Evolutionary conservation across 2,797 vertebrate species (phyloP), one percentile per base, ranked within the genome.

Genomic region (Diplodus puntazzo): DNA sequence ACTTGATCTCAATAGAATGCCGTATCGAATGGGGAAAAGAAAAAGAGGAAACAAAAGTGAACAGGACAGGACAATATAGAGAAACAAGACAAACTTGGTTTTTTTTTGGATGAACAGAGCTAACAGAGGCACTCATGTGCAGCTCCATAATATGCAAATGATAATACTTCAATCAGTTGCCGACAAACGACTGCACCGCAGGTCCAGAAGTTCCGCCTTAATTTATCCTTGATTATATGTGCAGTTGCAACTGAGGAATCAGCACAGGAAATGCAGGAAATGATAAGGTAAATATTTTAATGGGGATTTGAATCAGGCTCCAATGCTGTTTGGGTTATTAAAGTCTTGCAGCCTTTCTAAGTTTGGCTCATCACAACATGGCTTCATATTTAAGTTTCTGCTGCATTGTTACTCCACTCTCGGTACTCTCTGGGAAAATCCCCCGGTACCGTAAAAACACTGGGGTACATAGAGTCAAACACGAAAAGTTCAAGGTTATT

Each of bases 221-320:
- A 25, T 68, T 72, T 71, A 65, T 23, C 12, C 27, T 43, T 53
- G 3, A 48, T 73, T 81, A 16, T 9, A 21, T 78, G 52, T 54
- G n/a, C 25, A 11, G 30, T 42, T 63, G 39, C 30, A 30, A n/a
- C 58, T 43, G 5, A 43, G 55, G 62, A 81, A 45, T 54, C 59
- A 43, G 69, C 57, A 14, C 65, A 54, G 6, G 20, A 76, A 60
- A 49, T 20, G 3, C 9, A 42, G 49, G 13, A 72, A 77, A 74
- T 43, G 69, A 71, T 65, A 52, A 55, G 49, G 57, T 13, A 27
- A 63, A 75, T 69, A 30, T 75, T 81, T 13, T 34, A 30, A 16
- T 55, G 55, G 53, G 45, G 50, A 27, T n/a, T 43, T 66, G 49
- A 21, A 58, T 34, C 34, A 34, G 34, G 20, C 58, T 55, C 34